These are phyloP conservation scores for Paratilapia polleni DNA, from an alignment of 2,113 vertebrate genomes.

Conservation along the genomic window DNA sequence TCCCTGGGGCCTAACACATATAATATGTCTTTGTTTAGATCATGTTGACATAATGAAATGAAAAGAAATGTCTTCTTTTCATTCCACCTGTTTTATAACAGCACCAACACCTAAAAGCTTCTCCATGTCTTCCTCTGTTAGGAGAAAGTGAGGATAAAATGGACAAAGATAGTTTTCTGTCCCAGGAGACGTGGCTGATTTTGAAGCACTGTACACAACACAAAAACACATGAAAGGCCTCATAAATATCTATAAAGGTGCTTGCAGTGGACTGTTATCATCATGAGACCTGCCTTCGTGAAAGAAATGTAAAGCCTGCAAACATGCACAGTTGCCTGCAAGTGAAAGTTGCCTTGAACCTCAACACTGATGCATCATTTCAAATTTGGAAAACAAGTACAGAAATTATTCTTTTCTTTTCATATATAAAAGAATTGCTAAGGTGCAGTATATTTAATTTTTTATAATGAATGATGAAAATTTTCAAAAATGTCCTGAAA, in stretches of 20 bases:
- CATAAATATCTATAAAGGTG: slow-evolving; percentile 54
- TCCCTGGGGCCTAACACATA: slow-evolving; percentile 35
- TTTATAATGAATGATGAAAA: no score
- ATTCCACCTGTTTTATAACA: background rate
- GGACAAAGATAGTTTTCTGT: slow-evolving; percentile 30
- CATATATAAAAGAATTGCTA: no score
- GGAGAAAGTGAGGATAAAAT: slow-evolving; percentile 37
- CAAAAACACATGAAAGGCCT: slow-evolving; percentile 59
- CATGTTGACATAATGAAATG: slow-evolving; percentile 21
- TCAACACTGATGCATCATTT: background rate
- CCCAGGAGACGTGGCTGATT: slow-evolving; percentile 50
- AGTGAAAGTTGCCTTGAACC: background rate
- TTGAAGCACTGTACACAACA: slow-evolving; percentile 27
- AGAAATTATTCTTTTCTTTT: background rate
- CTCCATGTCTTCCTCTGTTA: slow-evolving; percentile 7
- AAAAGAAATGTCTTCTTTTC: slow-evolving; percentile 9
- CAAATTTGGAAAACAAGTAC: background rate
- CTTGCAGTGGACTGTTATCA: slow-evolving; percentile 45
- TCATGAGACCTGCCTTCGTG: slow-evolving; percentile 37
- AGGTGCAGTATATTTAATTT: background rate
- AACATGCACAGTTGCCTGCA: background rate
- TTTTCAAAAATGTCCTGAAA: no score
- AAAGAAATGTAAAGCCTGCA: slow-evolving; percentile 8
- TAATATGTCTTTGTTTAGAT: slow-evolving; percentile 39
- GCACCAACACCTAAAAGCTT: slow-evolving; percentile 17